Base-by-base conservation (phyloP, 2,113 vertebrate species). In the Oreotrochilus melanogaster region DNA sequence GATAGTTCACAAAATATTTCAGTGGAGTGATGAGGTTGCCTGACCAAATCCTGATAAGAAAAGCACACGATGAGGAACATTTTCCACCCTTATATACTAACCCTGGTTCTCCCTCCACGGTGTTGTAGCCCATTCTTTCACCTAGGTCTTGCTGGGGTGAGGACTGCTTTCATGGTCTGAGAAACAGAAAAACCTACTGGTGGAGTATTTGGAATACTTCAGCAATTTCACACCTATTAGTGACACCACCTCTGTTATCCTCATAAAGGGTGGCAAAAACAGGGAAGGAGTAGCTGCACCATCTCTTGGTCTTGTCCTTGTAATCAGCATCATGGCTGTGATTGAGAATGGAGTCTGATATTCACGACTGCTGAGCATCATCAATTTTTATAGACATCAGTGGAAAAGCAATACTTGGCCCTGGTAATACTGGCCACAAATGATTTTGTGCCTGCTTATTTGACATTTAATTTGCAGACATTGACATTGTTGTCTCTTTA, bases 91-190 rank as follows among this genome's bases (percentile, higher is more conserved):
- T 37, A 14, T 12, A 5, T 21, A 11, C 13, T 37, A 43, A 18
- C 7, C 14, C 22, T 16, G 1, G 0, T 54, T 58, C 54, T 8
- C 10, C 33, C 14, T 7, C 27, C 27, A 0, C 31, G 31, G 18
- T 65, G 25, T 11, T 25, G 7, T 18, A 78, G 39, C 61, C 39
- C 31, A 10, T 45, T 56, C 35, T 51, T 27, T 9, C 43, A 37
- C 24, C 31, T 14, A 43, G 4, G 16, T 18, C 56, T 54, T 71
- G 31, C 45, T 86, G 53, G 7, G 6, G 3, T 22, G 14, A 75
- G 24, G 48, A 7, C 8, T 67, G 35, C 14, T 61, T 23, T 53
- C 35, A 31, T 39, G 21, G 6, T 61, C 42, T 73, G 64, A 57
- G 91, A 89, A 86, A 0, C 39, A 88, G 58, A 33, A 48, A 70